Percentiles rank a stretch among this genome's conserved stretches.
These are phyloP conservation scores for Echinarachnius parma DNA, from an alignment of 53 echinoderm and acorn worm genomes.

Conservation along the genomic window DNA sequence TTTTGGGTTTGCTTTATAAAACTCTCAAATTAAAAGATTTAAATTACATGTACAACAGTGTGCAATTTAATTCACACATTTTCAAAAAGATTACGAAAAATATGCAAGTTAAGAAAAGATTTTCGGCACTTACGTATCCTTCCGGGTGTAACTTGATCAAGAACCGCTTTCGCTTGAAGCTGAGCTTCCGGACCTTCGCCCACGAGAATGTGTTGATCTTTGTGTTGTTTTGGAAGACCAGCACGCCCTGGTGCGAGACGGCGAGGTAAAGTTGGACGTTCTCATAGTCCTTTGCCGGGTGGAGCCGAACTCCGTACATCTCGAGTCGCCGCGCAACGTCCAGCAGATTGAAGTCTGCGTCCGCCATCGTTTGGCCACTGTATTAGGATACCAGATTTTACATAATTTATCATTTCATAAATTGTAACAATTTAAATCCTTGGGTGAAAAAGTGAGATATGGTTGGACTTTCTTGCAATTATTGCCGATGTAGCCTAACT, in stretches of 20 bases:
- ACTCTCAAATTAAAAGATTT: no score
- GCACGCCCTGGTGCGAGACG: slow-evolving; percentile 83
- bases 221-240: slow-evolving; percentile 96
- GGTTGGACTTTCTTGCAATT: slow-evolving; percentile 87
- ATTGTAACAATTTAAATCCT: no score
- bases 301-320: slow-evolving; percentile 95
- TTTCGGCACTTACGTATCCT: slow-evolving; percentile 97
- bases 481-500: slow-evolving; percentile 76
- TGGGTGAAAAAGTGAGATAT: slow-evolving; percentile 68
- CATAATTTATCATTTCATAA: no score
- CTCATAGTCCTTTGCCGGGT: slow-evolving; percentile 88
- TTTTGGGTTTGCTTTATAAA: no score
- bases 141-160: slow-evolving; percentile 96
- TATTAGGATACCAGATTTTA: no score
- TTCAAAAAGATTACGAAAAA: no score
- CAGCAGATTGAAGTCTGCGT: slow-evolving; percentile 96
- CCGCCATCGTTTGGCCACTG: slow-evolving; percentile 96
- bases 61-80: no score
- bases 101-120: no score
- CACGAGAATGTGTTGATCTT: slow-evolving; percentile 99
- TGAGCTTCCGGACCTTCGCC: slow-evolving; percentile 98
- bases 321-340: slow-evolving; percentile 91
- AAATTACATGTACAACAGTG: no score
- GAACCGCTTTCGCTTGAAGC: slow-evolving; percentile 95
- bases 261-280: slow-evolving; percentile 89